Evolutionary conservation across 2,888 invertebrate genomes (phyloP).

Genomic region (Atethmia centrago): DNA sequence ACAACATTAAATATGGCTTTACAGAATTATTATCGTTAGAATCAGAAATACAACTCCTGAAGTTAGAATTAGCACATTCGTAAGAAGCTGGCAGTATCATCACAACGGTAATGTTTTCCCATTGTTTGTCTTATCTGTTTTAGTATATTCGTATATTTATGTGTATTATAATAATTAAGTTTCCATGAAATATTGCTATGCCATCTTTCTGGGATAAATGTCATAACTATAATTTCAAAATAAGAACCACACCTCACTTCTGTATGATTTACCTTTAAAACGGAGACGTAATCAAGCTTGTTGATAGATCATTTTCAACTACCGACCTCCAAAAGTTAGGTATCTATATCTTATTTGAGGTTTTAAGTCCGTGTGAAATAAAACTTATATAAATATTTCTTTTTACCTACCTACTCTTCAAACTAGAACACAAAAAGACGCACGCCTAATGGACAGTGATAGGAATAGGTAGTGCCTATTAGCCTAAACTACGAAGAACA

Average conservation of each 20-base stretch:
- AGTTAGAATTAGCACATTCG: no score
- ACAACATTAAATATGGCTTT: no score
- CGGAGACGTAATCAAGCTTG: not conserved
- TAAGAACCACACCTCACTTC: not conserved
- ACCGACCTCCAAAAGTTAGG: not conserved
- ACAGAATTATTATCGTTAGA: no score
- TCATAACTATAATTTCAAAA: not conserved
- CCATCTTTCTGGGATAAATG: not conserved
- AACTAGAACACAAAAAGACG: not conserved
- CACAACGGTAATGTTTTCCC: no score
- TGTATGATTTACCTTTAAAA: not conserved
- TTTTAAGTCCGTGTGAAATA: not conserved
- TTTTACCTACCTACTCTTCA: not conserved
- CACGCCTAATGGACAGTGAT: no score
- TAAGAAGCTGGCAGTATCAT: no score
- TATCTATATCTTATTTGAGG: no score
- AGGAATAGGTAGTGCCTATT: no score
- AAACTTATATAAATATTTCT: fast-evolving
- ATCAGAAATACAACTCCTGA: no score
- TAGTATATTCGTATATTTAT: no score
- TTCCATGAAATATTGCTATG: conserved; percentile 3
- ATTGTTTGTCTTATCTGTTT: no score
- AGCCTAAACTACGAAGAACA: no score
- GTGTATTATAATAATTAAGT: conserved; percentile 18
- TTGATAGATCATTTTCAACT: not conserved